Percentiles rank a stretch among this genome's conserved stretches.
phyloP scores from a whole-genome alignment of 1,140 invertebrate genomes.

The Bombus breviceps region DNA sequence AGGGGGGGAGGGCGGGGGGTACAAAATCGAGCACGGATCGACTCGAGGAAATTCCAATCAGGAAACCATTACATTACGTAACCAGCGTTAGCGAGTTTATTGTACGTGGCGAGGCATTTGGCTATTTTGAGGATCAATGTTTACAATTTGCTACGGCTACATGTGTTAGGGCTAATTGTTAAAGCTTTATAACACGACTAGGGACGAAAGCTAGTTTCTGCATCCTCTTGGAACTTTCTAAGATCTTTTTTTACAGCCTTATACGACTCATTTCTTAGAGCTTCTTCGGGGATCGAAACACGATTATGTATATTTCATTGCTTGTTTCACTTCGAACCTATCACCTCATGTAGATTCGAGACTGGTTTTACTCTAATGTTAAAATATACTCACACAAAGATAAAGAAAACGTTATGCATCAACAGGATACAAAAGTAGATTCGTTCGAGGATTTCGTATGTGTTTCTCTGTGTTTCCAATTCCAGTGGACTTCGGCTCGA shows the following conservation, averaged over 20 bases:
- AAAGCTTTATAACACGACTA: no score
- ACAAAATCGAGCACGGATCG: conserved; percentile 20
- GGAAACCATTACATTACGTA: conserved; percentile 53
- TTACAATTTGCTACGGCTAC: background rate
- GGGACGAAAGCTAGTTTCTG: no score
- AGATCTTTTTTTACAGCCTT: no score
- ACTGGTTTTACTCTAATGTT: no score
- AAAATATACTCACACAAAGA: background rate
- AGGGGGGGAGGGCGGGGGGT: background rate
- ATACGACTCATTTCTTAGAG: no score
- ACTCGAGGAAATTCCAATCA: conserved; percentile 59
- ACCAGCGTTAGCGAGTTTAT: conserved; percentile 65
- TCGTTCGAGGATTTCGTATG: conserved; percentile 10
- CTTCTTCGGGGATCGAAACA: no score
- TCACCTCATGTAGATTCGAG: no score
- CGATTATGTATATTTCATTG: no score
- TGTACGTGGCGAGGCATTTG: conserved; percentile 13
- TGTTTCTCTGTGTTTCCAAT: background rate
- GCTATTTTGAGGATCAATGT: background rate
- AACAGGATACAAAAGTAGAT: background rate
- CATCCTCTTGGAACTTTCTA: no score
- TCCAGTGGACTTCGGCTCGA: background rate
- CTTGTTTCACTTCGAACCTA: no score
- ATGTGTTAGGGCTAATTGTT: background rate
- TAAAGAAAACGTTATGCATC: background rate